Percentiles rank a stretch among this genome's conserved stretches.
phyloP scores from a whole-genome alignment of 2,888 invertebrate genomes.

The Synanthedon tipuliformis region DNA sequence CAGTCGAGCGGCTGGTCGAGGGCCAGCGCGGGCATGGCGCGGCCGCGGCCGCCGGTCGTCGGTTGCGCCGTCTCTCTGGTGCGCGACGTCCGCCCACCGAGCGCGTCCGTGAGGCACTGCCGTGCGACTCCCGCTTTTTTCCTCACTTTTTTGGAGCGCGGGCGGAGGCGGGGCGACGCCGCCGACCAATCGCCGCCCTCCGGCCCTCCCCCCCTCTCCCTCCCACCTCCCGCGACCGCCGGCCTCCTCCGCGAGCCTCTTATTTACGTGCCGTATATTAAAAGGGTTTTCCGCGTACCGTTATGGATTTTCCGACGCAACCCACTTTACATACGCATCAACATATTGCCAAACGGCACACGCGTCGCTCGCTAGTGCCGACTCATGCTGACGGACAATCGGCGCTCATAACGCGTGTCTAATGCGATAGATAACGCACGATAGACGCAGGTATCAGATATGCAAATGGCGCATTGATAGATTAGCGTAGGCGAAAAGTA shows the following conservation, averaged over 20 bases:
- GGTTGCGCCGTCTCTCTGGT: slow-evolving; percentile 53
- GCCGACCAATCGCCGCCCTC: slow-evolving; percentile 33
- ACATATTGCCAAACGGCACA: no score
- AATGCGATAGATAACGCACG: no score
- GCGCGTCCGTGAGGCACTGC: slow-evolving; percentile 61
- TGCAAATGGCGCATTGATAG: no score
- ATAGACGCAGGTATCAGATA: no score
- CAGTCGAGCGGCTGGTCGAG: slow-evolving; percentile 79
- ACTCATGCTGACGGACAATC: no score
- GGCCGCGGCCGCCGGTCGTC: slow-evolving; percentile 68
- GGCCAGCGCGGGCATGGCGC: slow-evolving; percentile 75
- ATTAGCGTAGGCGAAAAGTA: no score
- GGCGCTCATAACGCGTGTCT: no score
- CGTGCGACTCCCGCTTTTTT: slow-evolving; percentile 52
- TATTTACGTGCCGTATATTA: slow-evolving; percentile 70
- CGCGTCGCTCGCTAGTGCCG: no score
- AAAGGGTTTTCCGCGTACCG: slow-evolving; percentile 69
- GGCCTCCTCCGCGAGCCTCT: slow-evolving; percentile 34
- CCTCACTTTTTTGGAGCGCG: slow-evolving; percentile 52
- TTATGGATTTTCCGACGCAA: slow-evolving; percentile 63
- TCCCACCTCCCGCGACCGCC: slow-evolving; percentile 19
- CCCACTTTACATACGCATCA: slow-evolving; percentile 50
- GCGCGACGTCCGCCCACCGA: slow-evolving; percentile 45
- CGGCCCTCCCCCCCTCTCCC: slow-evolving; percentile 18
- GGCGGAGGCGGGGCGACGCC: slow-evolving; percentile 43